Evolutionary conservation across 2,113 vertebrate genomes (phyloP).

Genomic region (Phalacrocorax brasilianus): DNA sequence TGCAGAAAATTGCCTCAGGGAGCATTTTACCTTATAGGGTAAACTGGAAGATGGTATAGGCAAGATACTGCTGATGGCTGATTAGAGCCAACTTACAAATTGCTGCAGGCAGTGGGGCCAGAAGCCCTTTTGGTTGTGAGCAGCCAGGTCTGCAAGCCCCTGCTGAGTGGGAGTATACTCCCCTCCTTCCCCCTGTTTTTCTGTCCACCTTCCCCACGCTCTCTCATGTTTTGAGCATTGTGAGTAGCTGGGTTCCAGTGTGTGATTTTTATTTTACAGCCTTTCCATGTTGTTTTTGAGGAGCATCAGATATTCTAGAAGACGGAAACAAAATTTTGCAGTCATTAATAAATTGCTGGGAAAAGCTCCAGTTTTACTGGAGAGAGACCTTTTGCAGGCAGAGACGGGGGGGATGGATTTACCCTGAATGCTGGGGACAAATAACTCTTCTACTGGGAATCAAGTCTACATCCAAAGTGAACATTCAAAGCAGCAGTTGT

Average conservation of each 20-base stretch:
- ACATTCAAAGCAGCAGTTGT: background rate
- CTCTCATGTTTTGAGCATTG: background rate
- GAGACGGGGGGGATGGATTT: background rate
- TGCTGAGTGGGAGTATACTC: background rate
- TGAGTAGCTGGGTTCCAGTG: background rate
- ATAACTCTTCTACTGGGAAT: background rate
- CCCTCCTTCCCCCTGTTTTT: background rate
- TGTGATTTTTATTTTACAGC: background rate
- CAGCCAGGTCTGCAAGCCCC: background rate
- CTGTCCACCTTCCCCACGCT: background rate
- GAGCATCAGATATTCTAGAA: background rate
- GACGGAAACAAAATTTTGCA: background rate
- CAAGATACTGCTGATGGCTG: background rate
- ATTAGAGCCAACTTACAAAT: background rate
- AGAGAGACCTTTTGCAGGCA: background rate
- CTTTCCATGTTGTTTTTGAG: background rate
- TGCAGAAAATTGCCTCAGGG: slow-evolving; percentile 31
- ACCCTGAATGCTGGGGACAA: background rate
- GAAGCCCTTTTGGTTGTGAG: background rate
- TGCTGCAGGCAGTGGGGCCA: background rate
- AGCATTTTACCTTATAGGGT: background rate
- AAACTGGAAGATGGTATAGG: background rate
- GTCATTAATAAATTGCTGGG: background rate
- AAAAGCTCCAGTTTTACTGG: background rate
- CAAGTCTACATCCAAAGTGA: background rate